These are phyloP conservation scores for Mechanitis mazaeus DNA, from an alignment of 2,888 invertebrate genomes.

Conservation along the genomic window DNA sequence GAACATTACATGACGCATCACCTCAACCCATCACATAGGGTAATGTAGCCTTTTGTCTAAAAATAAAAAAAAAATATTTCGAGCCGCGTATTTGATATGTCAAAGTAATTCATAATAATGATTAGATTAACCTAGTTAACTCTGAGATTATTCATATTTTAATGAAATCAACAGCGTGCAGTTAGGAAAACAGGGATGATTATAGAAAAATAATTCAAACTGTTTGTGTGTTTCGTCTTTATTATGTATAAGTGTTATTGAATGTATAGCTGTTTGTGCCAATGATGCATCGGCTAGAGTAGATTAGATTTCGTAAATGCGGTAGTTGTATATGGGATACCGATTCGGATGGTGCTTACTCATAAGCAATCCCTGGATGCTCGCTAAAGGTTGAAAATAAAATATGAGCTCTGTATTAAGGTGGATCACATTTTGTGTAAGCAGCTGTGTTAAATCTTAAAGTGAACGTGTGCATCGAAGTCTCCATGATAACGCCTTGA, in stretches of 20 bases:
- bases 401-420: conserved; percentile 34
- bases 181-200: conserved; percentile 76
- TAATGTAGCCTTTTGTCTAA: conserved; percentile 63
- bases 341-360: conserved; percentile 43
- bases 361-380: conserved; percentile 43
- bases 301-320: conserved; percentile 55
- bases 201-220: conserved; percentile 62
- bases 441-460: conserved; percentile 33
- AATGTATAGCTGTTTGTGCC: conserved; percentile 67
- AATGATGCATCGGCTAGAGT: conserved; percentile 55
- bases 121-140: conserved; percentile 72
- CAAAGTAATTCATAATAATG: conserved; percentile 75
- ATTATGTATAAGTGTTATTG: conserved; percentile 71
- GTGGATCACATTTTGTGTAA: conserved; percentile 30
- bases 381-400: conserved; percentile 70
- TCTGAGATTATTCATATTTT: conserved; percentile 63
- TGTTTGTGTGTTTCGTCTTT: conserved; percentile 70
- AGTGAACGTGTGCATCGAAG: conserved; percentile 27
- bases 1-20: conserved; percentile 48
- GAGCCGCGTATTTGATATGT: conserved; percentile 77
- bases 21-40: conserved; percentile 69
- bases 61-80: conserved; percentile 67
- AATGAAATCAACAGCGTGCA: conserved; percentile 67
- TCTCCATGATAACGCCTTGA: conserved; percentile 19
- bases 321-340: conserved; percentile 39